Conservation (phyloP, 2,113 vertebrate species). For the Chiloscyllium plagiosum region DNA sequence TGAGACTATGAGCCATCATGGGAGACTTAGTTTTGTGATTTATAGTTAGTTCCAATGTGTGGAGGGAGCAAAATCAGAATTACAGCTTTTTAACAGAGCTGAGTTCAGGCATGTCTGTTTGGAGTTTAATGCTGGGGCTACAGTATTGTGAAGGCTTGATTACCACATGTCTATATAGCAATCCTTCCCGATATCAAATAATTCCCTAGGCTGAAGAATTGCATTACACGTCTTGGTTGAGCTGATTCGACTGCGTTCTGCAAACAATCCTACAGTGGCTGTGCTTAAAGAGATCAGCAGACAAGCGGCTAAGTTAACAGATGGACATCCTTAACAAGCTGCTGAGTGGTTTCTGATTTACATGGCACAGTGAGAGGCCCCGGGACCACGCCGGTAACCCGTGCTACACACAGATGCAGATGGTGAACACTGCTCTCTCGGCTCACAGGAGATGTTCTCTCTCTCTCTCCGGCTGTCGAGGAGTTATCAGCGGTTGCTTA, state of each 20-base stretch:
- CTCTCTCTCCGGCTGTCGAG: neutral
- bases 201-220: conserved; percentile 9
- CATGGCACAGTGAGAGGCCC: neutral
- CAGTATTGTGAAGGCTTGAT: neutral
- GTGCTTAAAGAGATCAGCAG: conserved; percentile 18
- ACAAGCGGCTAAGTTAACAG: conserved; percentile 13
- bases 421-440: neutral
- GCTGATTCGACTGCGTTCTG: neutral
- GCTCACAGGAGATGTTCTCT: neutral
- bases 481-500: neutral
- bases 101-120: neutral
- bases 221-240: neutral
- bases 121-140: neutral
- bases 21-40: neutral
- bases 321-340: conserved; percentile 20
- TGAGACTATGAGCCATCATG: neutral
- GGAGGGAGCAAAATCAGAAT: neutral
- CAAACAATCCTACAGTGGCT: neutral
- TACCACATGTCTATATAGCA: neutral
- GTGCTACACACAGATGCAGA: conserved; percentile 18
- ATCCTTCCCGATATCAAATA: neutral
- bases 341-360: neutral
- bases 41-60: neutral
- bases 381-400: conserved; percentile 14
- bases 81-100: neutral